Evolutionary conservation across 2,797 vertebrate genomes (phyloP), one percentile per base, ranked within the genome.

Genomic region (Glossophaga mutica): DNA sequence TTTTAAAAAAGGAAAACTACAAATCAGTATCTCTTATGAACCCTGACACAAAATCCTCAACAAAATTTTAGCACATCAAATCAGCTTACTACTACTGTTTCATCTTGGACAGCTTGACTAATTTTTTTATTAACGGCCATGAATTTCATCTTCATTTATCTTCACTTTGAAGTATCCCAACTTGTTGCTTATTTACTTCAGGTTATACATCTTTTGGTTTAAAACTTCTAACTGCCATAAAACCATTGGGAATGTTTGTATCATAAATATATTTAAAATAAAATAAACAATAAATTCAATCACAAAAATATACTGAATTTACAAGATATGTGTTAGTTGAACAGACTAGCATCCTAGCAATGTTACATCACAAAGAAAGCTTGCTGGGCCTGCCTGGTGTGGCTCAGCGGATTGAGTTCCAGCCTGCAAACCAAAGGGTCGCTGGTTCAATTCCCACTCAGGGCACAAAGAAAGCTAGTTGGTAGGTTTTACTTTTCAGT

Each of bases 251-350:
- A 70, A 74, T 70, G n/a, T 39, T 65, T 91, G 29, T 48, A 81
- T 94, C 15, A 42, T 46, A 83, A 77, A 93, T 70, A 46, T n/a
- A 84, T 89, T 90, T 76, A 84, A 67, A 94, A 68, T 68, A 46
- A 87, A 74, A 62, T 50, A 85, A 59, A 46, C 32, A 91, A 26
- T 46, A 52, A 91, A 65, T n/a, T 55, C 1, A 9, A 77, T 26
- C 50, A 81, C 9, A 92, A 44, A 76, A 96, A 84, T 44, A 94
- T 29, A 46, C 37, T 79, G 24, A 82, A 82, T 90, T 74, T 82
- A 32, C 32, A 93, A 76, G 21, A 84, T 9, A 84, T 9, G 55
- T 39, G 48, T 42, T 19, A 89, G 50, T 59, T 78, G 46, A 95
- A 87, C 42, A 88, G 50, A 62, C 32, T 10, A 90, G 48, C 21